A percentile compares a stretch with the other conserved stretches of the same genome.
Conservation (phyloP, 2,113 vertebrate species). For the Canis aureus region DNA sequence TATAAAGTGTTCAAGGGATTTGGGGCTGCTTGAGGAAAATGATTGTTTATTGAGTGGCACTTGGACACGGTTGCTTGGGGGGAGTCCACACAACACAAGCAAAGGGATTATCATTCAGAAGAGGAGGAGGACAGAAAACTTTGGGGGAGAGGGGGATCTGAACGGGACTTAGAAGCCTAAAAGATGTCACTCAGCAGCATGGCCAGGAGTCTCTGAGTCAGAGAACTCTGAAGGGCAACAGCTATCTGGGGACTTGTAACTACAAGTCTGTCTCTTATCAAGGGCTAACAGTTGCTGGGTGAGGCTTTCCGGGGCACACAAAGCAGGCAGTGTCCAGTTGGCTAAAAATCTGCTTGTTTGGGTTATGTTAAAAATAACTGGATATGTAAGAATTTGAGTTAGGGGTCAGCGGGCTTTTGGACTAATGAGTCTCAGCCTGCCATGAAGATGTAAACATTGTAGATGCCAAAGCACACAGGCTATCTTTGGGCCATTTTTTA, state of each 20-base stretch:
- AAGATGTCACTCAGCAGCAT: background rate
- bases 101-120: too few species aligned
- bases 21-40: background rate
- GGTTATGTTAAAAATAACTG: background rate
- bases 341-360: background rate
- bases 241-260: background rate
- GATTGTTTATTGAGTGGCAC: background rate
- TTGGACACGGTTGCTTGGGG: too few species aligned
- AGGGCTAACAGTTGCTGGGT: background rate
- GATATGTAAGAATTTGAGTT: background rate
- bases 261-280: too few species aligned
- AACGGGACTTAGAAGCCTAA: fast-evolving
- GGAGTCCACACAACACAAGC: fast-evolving
- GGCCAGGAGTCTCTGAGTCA: background rate
- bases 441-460: background rate
- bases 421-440: background rate
- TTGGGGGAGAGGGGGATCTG: background rate
- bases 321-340: background rate
- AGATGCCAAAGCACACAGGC: background rate
- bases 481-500: background rate
- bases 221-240: background rate
- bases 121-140: background rate
- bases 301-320: background rate
- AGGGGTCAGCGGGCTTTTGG: background rate
- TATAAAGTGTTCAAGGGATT: background rate